Conservation (phyloP, 2,113 vertebrate genomes). For the Tupaia tana region DNA sequence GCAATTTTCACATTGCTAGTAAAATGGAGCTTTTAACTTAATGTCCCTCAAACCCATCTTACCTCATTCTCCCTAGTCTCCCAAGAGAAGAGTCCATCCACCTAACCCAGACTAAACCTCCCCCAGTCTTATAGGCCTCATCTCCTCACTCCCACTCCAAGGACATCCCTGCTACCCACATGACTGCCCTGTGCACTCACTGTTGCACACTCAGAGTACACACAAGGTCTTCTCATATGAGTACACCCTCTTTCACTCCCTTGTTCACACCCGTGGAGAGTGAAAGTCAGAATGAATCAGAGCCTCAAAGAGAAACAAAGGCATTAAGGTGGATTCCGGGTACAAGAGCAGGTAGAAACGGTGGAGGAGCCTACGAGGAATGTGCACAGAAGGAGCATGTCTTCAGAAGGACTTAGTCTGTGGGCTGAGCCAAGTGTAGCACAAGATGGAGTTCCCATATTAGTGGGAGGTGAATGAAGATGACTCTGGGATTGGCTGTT, state of each 20-base stretch:
- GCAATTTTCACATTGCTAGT: not conserved
- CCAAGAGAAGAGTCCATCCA: not conserved
- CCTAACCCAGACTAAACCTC: not conserved
- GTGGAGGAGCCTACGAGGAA: not conserved
- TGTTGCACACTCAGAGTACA: not conserved
- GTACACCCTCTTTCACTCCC: not conserved
- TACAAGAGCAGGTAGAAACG: not conserved
- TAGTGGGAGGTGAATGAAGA: not conserved
- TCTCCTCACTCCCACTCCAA: not conserved
- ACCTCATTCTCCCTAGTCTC: not conserved
- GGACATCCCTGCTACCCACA: not conserved
- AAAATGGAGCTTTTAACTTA: not conserved
- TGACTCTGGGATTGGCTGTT: not conserved
- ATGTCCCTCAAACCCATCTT: not conserved
- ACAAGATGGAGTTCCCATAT: fast-evolving
- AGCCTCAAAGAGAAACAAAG: not conserved
- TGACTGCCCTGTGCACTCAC: not conserved
- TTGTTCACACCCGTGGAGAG: not conserved
- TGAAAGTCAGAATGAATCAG: not conserved
- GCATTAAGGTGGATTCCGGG: not conserved
- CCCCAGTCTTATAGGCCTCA: not conserved
- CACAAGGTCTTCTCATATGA: not conserved
- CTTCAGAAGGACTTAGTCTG: not conserved
- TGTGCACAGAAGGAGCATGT: fast-evolving
- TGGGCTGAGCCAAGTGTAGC: not conserved